phyloP scores from a whole-genome alignment of 2,797 vertebrate genomes.

The Spea hammondii region DNA sequence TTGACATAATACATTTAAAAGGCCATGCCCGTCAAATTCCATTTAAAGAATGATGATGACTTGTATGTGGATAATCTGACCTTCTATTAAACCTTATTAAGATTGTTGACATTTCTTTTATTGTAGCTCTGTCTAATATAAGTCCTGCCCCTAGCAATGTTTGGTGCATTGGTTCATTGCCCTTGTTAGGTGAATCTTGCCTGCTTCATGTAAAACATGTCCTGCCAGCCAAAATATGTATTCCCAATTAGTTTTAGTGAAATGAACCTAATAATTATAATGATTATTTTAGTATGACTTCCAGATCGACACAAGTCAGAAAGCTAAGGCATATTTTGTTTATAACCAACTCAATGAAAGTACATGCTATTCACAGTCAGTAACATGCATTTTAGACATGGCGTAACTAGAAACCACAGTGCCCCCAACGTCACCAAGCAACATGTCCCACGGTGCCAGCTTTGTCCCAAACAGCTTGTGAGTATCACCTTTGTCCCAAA shows the following conservation, averaged over 20 bases:
- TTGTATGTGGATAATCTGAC: constrained; percentile 51
- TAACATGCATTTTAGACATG: too few species aligned
- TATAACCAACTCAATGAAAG: too few species aligned
- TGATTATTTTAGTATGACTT: neutral
- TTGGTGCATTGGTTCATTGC: constrained; percentile 44
- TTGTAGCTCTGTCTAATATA: constrained; percentile 47
- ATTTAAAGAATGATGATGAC: constrained; percentile 44
- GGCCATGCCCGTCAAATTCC: constrained; percentile 41
- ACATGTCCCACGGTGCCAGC: too few species aligned
- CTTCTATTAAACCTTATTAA: constrained; percentile 41
- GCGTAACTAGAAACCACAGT: too few species aligned
- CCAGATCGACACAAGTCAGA: neutral
- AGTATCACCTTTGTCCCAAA: too few species aligned
- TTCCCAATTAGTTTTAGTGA: neutral
- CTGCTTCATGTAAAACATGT: constrained; percentile 5
- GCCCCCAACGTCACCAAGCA: too few species aligned
- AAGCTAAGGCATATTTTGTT: neutral
- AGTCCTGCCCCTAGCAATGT: constrained; percentile 49
- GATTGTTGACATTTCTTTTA: constrained; percentile 54
- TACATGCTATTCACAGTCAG: too few species aligned
- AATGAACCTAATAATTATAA: neutral
- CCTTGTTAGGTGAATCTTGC: constrained; percentile 41
- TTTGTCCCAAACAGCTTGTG: too few species aligned
- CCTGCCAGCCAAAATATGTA: constrained; percentile 11
- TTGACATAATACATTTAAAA: constrained; percentile 48